Base-by-base conservation (phyloP, 2,113 vertebrate species). In the Morone chrysops region DNA sequence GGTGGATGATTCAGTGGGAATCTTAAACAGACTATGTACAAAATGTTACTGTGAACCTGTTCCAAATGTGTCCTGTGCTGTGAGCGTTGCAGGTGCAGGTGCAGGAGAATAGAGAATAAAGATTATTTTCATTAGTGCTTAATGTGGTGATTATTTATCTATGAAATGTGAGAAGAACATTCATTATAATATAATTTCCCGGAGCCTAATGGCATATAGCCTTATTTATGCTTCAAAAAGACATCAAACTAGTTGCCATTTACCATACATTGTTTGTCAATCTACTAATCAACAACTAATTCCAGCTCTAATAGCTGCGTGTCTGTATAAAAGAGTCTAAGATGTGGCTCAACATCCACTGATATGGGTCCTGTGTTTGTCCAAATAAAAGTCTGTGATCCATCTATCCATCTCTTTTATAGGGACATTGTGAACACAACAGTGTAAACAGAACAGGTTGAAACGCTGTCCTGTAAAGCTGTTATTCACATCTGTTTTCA, bases 401-500 rank as follows among this genome's bases (percentile, higher is more conserved):
- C 31, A n/a, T 31, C 41, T 31, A n/a, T 31, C 31, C 31, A 65
- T 78, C n/a, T 40, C 13, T 25, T 75, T 40, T 25, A 60, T 38
- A 56, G 61, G 53, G 10, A 22, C 66, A 36, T 41, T 18, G 17
- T 36, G 54, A 43, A 62, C 62, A 63, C 41, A 38, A 51, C 61
- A 36, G 59, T 31, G 31, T 60, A 72, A 65, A 86, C 67, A 47
- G 65, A 83, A 22, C 43, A 67, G 66, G 70, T 43, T 84, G 70
- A 69, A 54, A 66, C 2, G 0, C 51, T 22, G 4, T 65, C 67
- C 43, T 56, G 31, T 40, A 47, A 71, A 41, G 25, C 16, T 53
- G 40, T 70, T 81, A 45, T 63, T 71, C 60, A 72, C 71, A 78
- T 85, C 65, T 73, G 63, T 66, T 82, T 76, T 57, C 77, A 79